phyloP scores from a whole-genome alignment of 1,140 invertebrate genomes.

The Aphaenogaster rudis region DNA sequence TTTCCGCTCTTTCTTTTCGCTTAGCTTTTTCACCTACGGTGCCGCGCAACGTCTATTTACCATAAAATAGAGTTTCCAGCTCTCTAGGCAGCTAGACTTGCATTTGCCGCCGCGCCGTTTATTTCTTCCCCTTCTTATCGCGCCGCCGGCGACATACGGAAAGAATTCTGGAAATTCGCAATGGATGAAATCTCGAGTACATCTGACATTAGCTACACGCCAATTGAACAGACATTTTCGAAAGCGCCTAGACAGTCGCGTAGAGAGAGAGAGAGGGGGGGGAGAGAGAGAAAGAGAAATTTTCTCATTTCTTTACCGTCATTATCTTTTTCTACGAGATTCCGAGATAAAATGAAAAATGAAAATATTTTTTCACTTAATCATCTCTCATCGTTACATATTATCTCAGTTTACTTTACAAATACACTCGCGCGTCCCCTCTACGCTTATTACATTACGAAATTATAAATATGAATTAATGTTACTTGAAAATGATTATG shows the following conservation, averaged over 20 bases:
- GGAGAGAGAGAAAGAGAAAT: background rate
- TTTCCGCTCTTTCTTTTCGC: slow-evolving; percentile 52
- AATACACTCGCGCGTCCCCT: background rate
- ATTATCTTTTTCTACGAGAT: background rate
- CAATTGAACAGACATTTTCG: slow-evolving; percentile 42
- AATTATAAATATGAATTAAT: slow-evolving; percentile 11
- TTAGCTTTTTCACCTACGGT: slow-evolving; percentile 48
- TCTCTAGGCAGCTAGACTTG: slow-evolving; percentile 65
- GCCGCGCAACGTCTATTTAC: slow-evolving; percentile 71
- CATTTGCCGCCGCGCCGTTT: slow-evolving; percentile 62
- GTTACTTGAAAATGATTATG: background rate
- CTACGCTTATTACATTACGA: background rate
- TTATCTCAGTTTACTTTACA: slow-evolving; percentile 1
- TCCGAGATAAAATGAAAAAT: background rate
- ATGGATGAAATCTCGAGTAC: slow-evolving; percentile 57
- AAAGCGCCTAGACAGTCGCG: background rate
- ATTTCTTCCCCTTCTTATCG: slow-evolving; percentile 75
- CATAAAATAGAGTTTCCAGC: slow-evolving; percentile 79
- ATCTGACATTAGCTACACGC: slow-evolving; percentile 41
- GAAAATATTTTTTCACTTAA: slow-evolving; percentile 21
- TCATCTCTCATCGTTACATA: background rate
- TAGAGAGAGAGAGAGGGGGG: no score
- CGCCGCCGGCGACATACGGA: slow-evolving; percentile 70
- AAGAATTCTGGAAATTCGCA: slow-evolving; percentile 68
- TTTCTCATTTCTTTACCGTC: slow-evolving; percentile 11